Conservation (phyloP, 2,113 vertebrate species). For the Struthio camelus region DNA sequence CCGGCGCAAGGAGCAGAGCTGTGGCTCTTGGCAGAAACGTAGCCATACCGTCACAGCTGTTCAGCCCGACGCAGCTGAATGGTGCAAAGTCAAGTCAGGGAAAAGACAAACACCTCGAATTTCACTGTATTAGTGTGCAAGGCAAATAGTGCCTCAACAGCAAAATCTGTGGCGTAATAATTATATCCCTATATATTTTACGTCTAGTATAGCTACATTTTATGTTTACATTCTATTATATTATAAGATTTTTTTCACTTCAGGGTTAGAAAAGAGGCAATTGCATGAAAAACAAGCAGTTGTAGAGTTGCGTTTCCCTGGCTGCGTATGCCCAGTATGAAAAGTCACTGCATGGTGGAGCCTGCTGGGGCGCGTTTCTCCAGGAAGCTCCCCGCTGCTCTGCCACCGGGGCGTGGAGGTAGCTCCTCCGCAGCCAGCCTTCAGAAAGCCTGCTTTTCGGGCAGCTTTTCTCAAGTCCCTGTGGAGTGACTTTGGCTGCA, state of each 20-base stretch:
- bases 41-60: fast-evolving
- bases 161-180: neutral
- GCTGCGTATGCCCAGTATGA: no score
- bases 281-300: neutral
- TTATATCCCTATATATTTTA: no score
- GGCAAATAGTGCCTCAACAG: neutral
- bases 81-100: neutral
- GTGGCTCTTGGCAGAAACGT: neutral
- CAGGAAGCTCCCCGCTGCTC: no score
- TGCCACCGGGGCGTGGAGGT: no score
- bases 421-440: neutral
- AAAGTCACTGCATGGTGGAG: no score
- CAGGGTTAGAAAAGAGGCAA: neutral
- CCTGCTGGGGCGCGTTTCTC: no score
- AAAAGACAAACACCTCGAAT: neutral
- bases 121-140: neutral
- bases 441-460: neutral
- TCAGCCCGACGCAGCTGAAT: neutral
- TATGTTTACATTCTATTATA: no score
- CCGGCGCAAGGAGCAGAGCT: neutral
- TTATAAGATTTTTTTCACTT: fast-evolving
- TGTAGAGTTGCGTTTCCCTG: neutral
- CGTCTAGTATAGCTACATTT: no score
- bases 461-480: neutral
- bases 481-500: neutral